Base-by-base conservation (phyloP, 2,888 invertebrate species). In the Eupelmus urozonus region DNA sequence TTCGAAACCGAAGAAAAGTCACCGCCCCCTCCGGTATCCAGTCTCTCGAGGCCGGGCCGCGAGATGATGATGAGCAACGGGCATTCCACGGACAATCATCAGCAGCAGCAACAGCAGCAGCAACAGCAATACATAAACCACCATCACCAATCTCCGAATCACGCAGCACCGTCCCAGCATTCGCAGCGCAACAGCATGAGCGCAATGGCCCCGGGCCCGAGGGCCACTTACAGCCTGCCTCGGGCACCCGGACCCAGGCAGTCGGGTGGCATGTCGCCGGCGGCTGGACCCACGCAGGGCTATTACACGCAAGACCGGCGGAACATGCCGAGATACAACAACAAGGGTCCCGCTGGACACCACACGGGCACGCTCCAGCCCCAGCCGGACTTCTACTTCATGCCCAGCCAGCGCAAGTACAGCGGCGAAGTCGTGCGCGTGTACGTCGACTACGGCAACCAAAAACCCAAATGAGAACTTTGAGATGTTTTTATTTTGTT, bases 321-420 rank as follows among this genome's bases (percentile, higher is more conserved):
- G 1, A 91, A 90, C 72, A 88, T 89, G 79, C 82, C 84, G 0
- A 84, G 87, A 49, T 85, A 86, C 71, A 87, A 86, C 76, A 74
- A 78, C 49, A 77, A 78, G 2, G 79, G 67, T 0, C 59, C 82
- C 0, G 71, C 82, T 0, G 80, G 77, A 0, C 75, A 78, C n/a
- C 82, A 82, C 53, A 29, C 81, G 3, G 81, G 84, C 11, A 76
- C 84, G 1, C 84, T 85, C 0, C 89, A 91, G 18, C 89, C 93
- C 81, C 94, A 94, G 84, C 95, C 97, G 0, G 97, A 97, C 90
- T 97, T 97, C 91, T 97, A 97, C 91, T 97, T 97, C 90, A 97
- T 97, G 97, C 97, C 97, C 60, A 96, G 96, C 80, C 97, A 97
- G 88, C 91, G 97, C 81, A 97, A 97, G 90, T 97, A 97, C 90